Evolutionary conservation across 92 coral and sea anemone species (phyloP).

Genomic region (Parazoanthus darwini): DNA sequence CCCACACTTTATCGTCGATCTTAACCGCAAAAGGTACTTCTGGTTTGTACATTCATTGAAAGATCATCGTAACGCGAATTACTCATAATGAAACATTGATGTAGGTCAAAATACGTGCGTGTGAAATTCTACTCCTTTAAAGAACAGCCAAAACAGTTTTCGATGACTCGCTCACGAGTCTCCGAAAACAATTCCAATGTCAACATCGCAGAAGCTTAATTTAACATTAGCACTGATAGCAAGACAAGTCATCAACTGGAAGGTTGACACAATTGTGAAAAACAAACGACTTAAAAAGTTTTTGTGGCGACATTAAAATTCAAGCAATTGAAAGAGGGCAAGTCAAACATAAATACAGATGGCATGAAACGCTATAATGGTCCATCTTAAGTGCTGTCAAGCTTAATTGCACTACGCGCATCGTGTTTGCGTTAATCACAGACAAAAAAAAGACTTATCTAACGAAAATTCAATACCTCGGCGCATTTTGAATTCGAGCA

Average conservation of each 20-base stretch:
- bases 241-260: conserved; percentile 40
- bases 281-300: conserved; percentile 77
- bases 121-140: conserved; percentile 33
- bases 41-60: conserved; percentile 31
- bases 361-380: conserved; percentile 56
- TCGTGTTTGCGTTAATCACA: conserved; percentile 73
- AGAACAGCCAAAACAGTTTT: conserved; percentile 34
- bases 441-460: conserved; percentile 65
- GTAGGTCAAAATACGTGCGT: conserved; percentile 43
- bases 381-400: conserved; percentile 62
- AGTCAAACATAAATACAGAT: conserved; percentile 61
- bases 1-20: conserved; percentile 32
- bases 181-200: conserved; percentile 25
- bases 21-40: conserved; percentile 38
- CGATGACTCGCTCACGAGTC: conserved; percentile 10
- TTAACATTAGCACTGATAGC: conserved; percentile 56
- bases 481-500: conserved; percentile 71
- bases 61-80: conserved; percentile 38
- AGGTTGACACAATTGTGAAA: conserved; percentile 64
- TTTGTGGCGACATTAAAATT: conserved; percentile 72
- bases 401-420: conserved; percentile 58
- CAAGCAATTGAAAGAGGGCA: conserved; percentile 61
- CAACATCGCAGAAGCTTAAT: conserved; percentile 56
- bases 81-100: conserved; percentile 34
- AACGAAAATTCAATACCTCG: conserved; percentile 72